A percentile compares a stretch with the other conserved stretches of the same genome.
Evolutionary conservation across 2,888 invertebrate species (phyloP).

Genomic region (Teinopalpus imperialis): DNA sequence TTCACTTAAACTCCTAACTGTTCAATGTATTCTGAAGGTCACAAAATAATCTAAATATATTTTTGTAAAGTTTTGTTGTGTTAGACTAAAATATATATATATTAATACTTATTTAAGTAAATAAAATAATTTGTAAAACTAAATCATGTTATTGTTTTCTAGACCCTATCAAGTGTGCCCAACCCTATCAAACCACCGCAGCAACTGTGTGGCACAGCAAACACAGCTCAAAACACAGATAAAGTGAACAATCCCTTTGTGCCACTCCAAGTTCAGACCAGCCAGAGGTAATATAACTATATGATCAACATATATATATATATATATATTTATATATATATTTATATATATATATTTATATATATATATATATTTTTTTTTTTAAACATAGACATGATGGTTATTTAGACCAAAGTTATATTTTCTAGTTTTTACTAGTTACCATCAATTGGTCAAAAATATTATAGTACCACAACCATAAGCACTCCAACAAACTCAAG

Average conservation of each 20-base stretch:
- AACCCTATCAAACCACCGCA: slow-evolving; percentile 26
- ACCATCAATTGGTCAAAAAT: too few relatives aligned
- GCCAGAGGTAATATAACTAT: slow-evolving; percentile 66
- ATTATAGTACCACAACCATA: too few relatives aligned
- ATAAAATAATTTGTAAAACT: too few relatives aligned
- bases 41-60: too few relatives aligned
- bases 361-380: slow-evolving; percentile 22
- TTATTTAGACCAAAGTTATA: too few relatives aligned
- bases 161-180: slow-evolving; percentile 31
- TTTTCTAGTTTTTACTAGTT: too few relatives aligned
- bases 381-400: too few relatives aligned
- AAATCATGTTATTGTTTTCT: slow-evolving; percentile 11
- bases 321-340: slow-evolving; percentile 1
- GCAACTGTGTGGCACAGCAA: slow-evolving; percentile 22
- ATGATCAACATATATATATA: too few relatives aligned
- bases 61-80: background rate
- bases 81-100: too few relatives aligned
- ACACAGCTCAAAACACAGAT: slow-evolving; percentile 38
- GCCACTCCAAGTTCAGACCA: slow-evolving; percentile 75
- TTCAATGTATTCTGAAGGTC: too few relatives aligned
- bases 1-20: too few relatives aligned
- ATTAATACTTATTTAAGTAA: background rate
- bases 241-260: slow-evolving; percentile 65
- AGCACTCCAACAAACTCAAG: too few relatives aligned
- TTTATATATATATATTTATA: background rate